Conservation (phyloP, 30 jellyfish, hydroid and myxozoan species). For the Cassiopea andromeda region DNA sequence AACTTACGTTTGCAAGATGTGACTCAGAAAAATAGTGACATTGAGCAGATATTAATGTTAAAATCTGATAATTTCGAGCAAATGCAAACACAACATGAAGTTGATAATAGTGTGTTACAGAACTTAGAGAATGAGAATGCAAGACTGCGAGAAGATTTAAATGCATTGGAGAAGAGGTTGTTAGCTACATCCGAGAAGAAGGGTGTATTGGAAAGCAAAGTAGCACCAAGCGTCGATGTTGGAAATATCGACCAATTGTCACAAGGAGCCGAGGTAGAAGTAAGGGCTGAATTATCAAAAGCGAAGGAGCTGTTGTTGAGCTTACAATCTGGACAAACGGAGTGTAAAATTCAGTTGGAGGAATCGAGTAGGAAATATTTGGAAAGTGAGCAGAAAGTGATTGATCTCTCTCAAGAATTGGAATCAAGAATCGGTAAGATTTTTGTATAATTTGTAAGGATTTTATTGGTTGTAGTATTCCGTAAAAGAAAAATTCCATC, state of each 20-base stretch:
- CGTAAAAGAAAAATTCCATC: too few relatives aligned
- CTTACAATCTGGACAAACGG: slow-evolving; percentile 17
- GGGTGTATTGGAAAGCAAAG: not conserved
- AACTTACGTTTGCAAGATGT: slow-evolving; percentile 1
- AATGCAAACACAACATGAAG: slow-evolving; percentile 28
- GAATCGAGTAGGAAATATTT: slow-evolving; percentile 61
- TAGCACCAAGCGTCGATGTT: slow-evolving; percentile 15
- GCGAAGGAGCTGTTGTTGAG: slow-evolving; percentile 39
- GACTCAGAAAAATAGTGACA: slow-evolving; percentile 23
- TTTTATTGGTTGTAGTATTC: not conserved
- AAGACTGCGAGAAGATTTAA: slow-evolving; percentile 38
- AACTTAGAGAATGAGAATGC: slow-evolving; percentile 49
- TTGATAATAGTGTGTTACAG: slow-evolving; percentile 12
- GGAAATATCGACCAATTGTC: not conserved
- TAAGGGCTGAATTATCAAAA: slow-evolving; percentile 60
- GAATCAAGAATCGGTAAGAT: slow-evolving; percentile 45
- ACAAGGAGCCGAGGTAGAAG: slow-evolving; percentile 6
- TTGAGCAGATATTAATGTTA: not conserved
- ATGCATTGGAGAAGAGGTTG: slow-evolving; percentile 7
- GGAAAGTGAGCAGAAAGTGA: slow-evolving; percentile 76
- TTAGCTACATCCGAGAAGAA: not conserved
- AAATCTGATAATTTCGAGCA: slow-evolving; percentile 13
- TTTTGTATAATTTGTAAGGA: not conserved
- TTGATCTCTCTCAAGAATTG: slow-evolving; percentile 72
- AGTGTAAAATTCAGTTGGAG: slow-evolving; percentile 49